Conservation (phyloP, 2,113 vertebrate species). For the Sterrhoptilus dennistouni region DNA sequence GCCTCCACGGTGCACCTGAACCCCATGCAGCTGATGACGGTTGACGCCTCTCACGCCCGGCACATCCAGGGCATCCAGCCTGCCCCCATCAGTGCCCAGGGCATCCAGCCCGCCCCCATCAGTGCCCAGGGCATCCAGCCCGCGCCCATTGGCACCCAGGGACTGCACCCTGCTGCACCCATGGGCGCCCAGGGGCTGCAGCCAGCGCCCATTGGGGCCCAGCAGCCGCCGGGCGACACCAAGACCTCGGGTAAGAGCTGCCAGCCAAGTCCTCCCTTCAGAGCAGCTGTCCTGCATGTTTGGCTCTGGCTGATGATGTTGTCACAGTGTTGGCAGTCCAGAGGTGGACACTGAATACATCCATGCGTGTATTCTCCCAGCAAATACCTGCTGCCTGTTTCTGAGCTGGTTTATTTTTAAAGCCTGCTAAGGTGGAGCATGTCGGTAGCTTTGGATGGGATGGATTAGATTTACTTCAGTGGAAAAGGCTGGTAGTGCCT, state of each 20-base stretch:
- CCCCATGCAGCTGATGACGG: conserved; percentile 97
- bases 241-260: conserved; percentile 85
- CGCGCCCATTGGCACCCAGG: conserved; percentile 86
- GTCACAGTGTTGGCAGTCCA: not conserved
- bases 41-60: conserved; percentile 83
- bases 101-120: conserved; percentile 88
- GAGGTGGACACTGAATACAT: no score
- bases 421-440: rapidly evolving
- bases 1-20: conserved; percentile 95
- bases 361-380: rapidly evolving
- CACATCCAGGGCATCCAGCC: conserved; percentile 92
- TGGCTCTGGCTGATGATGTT: not conserved
- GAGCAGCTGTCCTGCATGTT: not conserved
- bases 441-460: not conserved
- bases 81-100: conserved; percentile 88
- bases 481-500: not conserved
- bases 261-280: not conserved
- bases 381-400: not conserved
- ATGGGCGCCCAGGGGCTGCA: conserved; percentile 88
- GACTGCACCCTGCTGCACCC: conserved; percentile 85
- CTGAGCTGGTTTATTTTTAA: not conserved
- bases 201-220: conserved; percentile 79
- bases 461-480: not conserved
- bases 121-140: conserved; percentile 90
- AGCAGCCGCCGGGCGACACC: conserved; percentile 82